Conservation (phyloP, 2,888 invertebrate genomes). For the Eupithecia pulchellata region DNA sequence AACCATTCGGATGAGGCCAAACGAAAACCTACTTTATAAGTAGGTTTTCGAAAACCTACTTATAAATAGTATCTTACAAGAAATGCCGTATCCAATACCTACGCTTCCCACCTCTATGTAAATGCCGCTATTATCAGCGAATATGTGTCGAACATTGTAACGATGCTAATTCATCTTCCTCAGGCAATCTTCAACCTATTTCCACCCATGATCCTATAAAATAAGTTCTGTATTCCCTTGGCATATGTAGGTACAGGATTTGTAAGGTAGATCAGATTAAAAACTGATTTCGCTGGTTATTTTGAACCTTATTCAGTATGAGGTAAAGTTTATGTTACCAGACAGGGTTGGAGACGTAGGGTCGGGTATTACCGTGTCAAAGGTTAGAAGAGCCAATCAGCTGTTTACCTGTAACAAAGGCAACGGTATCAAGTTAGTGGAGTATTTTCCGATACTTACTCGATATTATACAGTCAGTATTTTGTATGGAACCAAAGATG, state of each 20-base stretch:
- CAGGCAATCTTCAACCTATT: conserved; percentile 23
- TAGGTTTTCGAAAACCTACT: too few relatives aligned
- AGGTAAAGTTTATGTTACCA: conserved; percentile 3
- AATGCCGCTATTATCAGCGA: conserved; percentile 42
- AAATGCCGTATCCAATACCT: conserved; percentile 15
- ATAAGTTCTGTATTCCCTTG: conserved; percentile 25
- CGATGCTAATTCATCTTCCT: conserved; percentile 44
- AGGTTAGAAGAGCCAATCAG: conserved; percentile 20
- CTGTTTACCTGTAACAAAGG: conserved; percentile 32
- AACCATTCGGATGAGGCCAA: too few relatives aligned
- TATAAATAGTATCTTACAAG: not conserved
- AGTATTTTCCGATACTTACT: not conserved
- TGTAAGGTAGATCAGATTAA: conserved; percentile 17
- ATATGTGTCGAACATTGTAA: conserved; percentile 46
- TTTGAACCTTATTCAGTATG: not conserved
- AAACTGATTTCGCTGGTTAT: not conserved
- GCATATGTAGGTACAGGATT: conserved; percentile 4
- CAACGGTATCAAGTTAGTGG: conserved; percentile 20
- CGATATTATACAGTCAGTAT: too few relatives aligned
- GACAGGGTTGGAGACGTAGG: not conserved
- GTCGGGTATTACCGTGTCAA: conserved; percentile 22
- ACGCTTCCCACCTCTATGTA: conserved; percentile 16
- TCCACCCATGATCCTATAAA: conserved; percentile 12
- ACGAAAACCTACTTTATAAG: too few relatives aligned
- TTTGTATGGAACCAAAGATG: not conserved